phyloP scores from a whole-genome alignment of 2,888 invertebrate genomes.

The Neoaliturus tenellus region DNA sequence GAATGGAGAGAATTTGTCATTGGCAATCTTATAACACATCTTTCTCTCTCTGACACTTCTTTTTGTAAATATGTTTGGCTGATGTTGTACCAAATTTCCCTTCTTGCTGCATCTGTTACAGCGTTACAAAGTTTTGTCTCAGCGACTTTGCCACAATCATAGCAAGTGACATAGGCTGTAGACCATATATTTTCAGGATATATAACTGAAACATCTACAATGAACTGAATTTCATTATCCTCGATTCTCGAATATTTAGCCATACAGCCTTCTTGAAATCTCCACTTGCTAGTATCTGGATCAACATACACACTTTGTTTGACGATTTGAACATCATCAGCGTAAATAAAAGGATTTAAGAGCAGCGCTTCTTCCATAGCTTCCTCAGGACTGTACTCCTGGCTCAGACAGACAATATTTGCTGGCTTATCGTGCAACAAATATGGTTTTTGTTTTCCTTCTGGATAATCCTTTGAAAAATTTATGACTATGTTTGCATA shows the following conservation, averaged over 20 bases:
- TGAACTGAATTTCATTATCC: not conserved
- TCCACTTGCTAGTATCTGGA: not conserved
- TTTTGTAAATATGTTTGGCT: not conserved
- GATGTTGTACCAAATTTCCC: not conserved
- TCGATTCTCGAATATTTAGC: not conserved
- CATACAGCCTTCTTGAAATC: not conserved
- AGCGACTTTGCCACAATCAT: not conserved
- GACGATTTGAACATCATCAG: not conserved
- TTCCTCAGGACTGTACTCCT: not conserved
- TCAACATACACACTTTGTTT: not conserved
- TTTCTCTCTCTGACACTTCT: not conserved
- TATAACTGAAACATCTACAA: not conserved
- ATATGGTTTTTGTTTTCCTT: not conserved
- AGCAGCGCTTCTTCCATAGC: not conserved
- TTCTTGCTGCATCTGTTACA: not conserved
- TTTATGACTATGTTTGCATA: not conserved
- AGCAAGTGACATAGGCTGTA: not conserved
- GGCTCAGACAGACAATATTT: not conserved
- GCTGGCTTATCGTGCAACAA: not conserved
- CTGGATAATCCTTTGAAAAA: not conserved
- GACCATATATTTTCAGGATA: constrained; percentile 2
- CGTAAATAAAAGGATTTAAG: not conserved
- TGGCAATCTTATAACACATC: not conserved
- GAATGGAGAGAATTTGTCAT: not conserved
- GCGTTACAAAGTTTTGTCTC: not conserved